A percentile compares a stretch with the other conserved stretches of the same genome.
These are phyloP conservation scores for Pararge aegeria DNA, from an alignment of 1,140 invertebrate genomes.

Conservation along the genomic window DNA sequence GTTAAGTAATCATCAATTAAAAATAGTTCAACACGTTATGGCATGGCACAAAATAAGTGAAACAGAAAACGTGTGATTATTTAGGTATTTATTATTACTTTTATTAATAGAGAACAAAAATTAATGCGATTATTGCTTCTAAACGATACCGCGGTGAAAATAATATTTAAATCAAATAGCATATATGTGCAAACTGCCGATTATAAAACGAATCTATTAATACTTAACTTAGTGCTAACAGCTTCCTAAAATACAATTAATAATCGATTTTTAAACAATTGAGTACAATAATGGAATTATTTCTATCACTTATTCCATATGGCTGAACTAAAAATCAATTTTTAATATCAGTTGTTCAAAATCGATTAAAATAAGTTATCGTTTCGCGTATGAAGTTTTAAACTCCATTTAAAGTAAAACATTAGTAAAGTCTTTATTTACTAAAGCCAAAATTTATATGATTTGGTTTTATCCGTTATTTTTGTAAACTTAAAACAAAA, in stretches of 20 bases:
- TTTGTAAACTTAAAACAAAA: not conserved
- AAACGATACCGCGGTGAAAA: not conserved
- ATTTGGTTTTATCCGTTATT: not conserved
- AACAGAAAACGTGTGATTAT: conserved; percentile 10
- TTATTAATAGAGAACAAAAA: not conserved
- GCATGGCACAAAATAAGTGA: conserved; percentile 51
- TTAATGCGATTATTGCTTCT: not conserved
- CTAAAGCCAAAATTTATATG: not conserved
- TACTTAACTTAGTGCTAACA: not conserved
- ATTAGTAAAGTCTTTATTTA: not conserved
- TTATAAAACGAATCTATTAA: not conserved
- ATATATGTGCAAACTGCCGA: not conserved
- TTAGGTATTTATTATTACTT: not conserved
- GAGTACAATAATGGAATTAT: not conserved
- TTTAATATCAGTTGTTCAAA: too few relatives aligned
- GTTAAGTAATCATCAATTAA: conserved; percentile 2
- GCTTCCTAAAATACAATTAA: not conserved
- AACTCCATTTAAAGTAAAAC: not conserved
- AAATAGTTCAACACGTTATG: conserved; percentile 28
- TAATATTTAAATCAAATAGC: not conserved
- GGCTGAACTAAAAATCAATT: too few relatives aligned
- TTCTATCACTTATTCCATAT: too few relatives aligned
- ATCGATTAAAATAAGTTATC: too few relatives aligned
- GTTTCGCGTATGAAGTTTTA: not conserved
- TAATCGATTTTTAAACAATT: not conserved